These are phyloP conservation scores for Mycteria americana DNA, from an alignment of 2,797 vertebrate species.

Conservation along the genomic window DNA sequence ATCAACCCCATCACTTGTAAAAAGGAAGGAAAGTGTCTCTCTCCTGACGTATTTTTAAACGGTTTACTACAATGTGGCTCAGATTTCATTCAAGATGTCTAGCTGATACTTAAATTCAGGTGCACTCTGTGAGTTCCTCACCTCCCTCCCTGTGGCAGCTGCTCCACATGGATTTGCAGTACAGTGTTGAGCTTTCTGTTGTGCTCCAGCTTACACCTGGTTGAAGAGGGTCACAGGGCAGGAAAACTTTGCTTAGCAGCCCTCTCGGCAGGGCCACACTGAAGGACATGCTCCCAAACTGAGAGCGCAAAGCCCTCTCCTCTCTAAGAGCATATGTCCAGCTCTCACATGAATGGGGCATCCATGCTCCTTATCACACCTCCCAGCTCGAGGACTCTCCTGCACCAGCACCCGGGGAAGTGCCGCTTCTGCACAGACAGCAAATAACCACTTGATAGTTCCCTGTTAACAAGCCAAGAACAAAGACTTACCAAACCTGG, in stretches of 20 bases:
- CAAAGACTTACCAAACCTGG: neutral
- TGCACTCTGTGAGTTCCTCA: neutral
- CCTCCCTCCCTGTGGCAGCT: neutral
- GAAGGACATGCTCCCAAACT: neutral
- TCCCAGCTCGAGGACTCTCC: neutral
- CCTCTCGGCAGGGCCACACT: neutral
- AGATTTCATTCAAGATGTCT: neutral
- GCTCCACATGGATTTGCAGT: neutral
- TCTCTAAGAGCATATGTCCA: neutral
- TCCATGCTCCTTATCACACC: neutral
- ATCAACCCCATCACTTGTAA: neutral
- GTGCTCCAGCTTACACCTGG: neutral
- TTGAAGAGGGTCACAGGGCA: neutral
- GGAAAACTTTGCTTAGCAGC: neutral
- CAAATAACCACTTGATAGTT: neutral
- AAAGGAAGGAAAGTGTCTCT: neutral
- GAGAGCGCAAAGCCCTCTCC: neutral
- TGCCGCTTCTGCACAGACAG: neutral
- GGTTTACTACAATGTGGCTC: neutral
- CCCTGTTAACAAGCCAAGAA: neutral
- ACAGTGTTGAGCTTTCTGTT: neutral
- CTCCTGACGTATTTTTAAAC: neutral
- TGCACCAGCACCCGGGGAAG: neutral
- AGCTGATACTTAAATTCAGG: neutral
- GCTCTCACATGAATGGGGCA: fast-evolving